Evolutionary conservation across 2,888 invertebrate genomes (phyloP).

Genomic region (Drosophila buzzatii): DNA sequence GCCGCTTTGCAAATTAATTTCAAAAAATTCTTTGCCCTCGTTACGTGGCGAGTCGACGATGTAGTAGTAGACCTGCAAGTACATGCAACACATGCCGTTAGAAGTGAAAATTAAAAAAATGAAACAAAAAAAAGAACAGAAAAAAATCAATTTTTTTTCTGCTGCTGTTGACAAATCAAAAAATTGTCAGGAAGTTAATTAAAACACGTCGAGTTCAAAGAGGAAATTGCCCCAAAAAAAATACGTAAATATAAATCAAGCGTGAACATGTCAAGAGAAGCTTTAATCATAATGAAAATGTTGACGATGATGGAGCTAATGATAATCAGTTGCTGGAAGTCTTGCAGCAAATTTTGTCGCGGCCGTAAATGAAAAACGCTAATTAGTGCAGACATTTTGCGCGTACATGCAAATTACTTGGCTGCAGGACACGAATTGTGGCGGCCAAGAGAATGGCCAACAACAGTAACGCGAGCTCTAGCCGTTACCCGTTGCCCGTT

Average conservation of each 20-base stretch:
- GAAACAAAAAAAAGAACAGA: too few relatives aligned
- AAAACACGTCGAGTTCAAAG: slow-evolving; percentile 56
- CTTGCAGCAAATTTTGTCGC: slow-evolving; percentile 37
- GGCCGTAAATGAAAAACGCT: slow-evolving; percentile 61
- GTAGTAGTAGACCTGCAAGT: slow-evolving; percentile 94
- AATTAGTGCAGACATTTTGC: slow-evolving; percentile 78
- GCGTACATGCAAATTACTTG: slow-evolving; percentile 76
- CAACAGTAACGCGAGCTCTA: neutral
- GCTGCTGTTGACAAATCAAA: slow-evolving; percentile 32
- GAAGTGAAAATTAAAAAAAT: neutral
- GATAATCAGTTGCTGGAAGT: slow-evolving; percentile 53
- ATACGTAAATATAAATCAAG: slow-evolving; percentile 34
- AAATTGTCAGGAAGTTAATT: slow-evolving; percentile 60
- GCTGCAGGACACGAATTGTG: slow-evolving; percentile 67
- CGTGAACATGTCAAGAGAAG: neutral
- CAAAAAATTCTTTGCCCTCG: slow-evolving; percentile 97
- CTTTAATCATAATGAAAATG: slow-evolving; percentile 5
- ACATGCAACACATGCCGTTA: slow-evolving; percentile 17
- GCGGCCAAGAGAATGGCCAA: slow-evolving; percentile 53
- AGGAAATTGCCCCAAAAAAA: slow-evolving; percentile 45
- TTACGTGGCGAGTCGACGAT: slow-evolving; percentile 96
- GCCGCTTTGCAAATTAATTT: slow-evolving; percentile 97
- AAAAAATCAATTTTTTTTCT: too few relatives aligned
- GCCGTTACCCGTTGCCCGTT: slow-evolving; percentile 22
- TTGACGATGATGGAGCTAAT: slow-evolving; percentile 41